These are phyloP conservation scores for Nanorana parkeri DNA, from an alignment of 2,113 vertebrate genomes.

Conservation along the genomic window DNA sequence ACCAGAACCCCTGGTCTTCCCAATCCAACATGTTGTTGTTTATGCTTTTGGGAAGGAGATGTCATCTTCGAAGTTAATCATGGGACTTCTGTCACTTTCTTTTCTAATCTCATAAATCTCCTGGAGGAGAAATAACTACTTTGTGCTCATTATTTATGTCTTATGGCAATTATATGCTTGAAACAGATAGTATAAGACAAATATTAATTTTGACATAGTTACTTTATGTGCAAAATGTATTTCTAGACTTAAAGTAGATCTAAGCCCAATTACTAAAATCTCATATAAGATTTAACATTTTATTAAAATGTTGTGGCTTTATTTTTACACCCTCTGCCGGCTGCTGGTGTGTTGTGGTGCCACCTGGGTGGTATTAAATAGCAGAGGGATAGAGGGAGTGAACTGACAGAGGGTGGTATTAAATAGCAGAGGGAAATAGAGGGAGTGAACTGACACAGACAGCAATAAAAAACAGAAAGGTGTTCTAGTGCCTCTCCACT, in stretches of 20 bases:
- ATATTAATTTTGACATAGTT: conserved; percentile 14
- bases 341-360: too few species aligned
- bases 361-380: too few species aligned
- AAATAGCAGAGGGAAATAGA: too few species aligned
- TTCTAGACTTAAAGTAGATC: not conserved
- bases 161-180: conserved; percentile 29
- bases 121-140: conserved; percentile 44
- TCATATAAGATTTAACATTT: too few species aligned
- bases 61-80: conserved; percentile 43
- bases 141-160: conserved; percentile 51
- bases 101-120: conserved; percentile 47
- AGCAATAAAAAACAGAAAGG: too few species aligned
- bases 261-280: too few species aligned
- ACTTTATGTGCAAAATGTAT: conserved; percentile 5
- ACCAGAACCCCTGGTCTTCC: conserved; percentile 31
- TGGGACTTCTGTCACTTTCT: conserved; percentile 47
- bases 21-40: conserved; percentile 38
- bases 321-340: too few species aligned
- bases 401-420: too few species aligned
- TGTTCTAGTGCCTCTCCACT: too few species aligned
- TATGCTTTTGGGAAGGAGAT: conserved; percentile 51
- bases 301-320: too few species aligned
- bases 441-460: too few species aligned
- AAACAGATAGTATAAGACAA: conserved; percentile 26
- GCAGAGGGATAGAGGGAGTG: too few species aligned